Evolutionary conservation across 2,113 vertebrate species (phyloP).

Genomic region (Epinephelus cyanopodus): DNA sequence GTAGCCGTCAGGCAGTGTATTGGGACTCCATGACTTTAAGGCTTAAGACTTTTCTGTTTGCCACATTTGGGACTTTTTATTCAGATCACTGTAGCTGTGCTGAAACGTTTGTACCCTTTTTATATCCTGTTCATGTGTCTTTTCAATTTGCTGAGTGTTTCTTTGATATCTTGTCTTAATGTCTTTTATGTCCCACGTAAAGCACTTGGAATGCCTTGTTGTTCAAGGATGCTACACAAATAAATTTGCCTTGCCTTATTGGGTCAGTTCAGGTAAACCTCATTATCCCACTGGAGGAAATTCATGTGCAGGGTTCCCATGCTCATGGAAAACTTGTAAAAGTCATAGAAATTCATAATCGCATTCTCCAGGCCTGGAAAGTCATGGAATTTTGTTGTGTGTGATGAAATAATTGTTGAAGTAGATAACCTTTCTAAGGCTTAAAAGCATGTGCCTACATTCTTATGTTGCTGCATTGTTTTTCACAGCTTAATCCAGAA

Average conservation of each 20-base stretch:
- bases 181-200: neutral
- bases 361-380: too few relatives aligned
- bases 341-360: too few relatives aligned
- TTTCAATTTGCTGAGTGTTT: neutral
- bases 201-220: neutral
- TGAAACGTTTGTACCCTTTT: neutral
- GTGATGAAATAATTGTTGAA: too few relatives aligned
- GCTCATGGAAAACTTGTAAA: too few relatives aligned
- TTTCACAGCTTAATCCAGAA: too few relatives aligned
- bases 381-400: too few relatives aligned
- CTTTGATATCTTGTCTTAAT: neutral
- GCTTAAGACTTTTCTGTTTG: neutral
- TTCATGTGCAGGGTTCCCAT: too few relatives aligned
- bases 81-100: neutral
- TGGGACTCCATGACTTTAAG: slow-evolving; percentile 1
- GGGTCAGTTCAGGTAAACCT: neutral
- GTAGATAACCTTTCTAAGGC: too few relatives aligned
- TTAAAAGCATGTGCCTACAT: too few relatives aligned
- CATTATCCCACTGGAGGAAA: too few relatives aligned
- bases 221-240: neutral
- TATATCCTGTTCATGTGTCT: neutral
- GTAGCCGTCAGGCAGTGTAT: neutral
- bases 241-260: neutral
- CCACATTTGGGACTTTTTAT: neutral
- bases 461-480: too few relatives aligned